Evolutionary conservation across 30 jellyfish, hydroid and myxozoan genomes (phyloP).

Genomic region (Aurelia sp.): DNA sequence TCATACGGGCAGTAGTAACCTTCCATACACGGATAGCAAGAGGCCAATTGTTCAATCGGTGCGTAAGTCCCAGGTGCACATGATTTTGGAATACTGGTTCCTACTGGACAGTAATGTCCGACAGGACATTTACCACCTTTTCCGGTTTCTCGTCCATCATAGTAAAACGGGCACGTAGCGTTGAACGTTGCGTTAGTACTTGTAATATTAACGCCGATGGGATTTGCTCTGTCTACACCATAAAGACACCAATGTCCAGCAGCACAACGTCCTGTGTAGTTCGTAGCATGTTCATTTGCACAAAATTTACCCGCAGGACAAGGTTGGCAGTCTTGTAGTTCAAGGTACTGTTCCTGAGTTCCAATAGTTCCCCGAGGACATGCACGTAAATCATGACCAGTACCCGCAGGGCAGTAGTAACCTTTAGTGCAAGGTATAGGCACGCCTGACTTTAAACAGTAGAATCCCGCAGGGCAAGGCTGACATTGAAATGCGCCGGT

Average conservation of each 20-base stretch:
- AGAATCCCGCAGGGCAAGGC: conserved; percentile 98
- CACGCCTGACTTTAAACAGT: conserved; percentile 87
- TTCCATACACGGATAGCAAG: conserved; percentile 90
- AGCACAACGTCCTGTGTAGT: conserved; percentile 84
- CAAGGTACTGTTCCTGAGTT: conserved; percentile 62
- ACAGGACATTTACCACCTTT: conserved; percentile 95
- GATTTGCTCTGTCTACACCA: conserved; percentile 96
- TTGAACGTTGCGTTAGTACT: conserved; percentile 49
- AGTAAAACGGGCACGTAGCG: conserved; percentile 84
- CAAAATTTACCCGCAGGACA: conserved; percentile 99
- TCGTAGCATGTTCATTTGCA: conserved; percentile 69
- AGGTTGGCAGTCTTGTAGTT: conserved; percentile 87
- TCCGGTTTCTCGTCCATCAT: conserved; percentile 94
- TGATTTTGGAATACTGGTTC: conserved; percentile 78
- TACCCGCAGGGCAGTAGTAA: conserved; percentile 96
- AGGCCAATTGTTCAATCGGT: conserved; percentile 76
- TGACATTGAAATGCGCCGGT: conserved; percentile 89
- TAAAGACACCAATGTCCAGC: conserved; percentile 95
- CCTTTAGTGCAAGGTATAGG: conserved; percentile 92
- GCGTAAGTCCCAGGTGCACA: conserved; percentile 95
- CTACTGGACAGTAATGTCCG: conserved; percentile 92
- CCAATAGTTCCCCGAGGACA: conserved; percentile 99
- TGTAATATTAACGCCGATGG: conserved; percentile 78
- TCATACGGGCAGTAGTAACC: conserved; percentile 94
- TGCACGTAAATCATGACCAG: conserved; percentile 91